phyloP scores from a whole-genome alignment of 1,140 invertebrate species.

The Helicoverpa armigera region DNA sequence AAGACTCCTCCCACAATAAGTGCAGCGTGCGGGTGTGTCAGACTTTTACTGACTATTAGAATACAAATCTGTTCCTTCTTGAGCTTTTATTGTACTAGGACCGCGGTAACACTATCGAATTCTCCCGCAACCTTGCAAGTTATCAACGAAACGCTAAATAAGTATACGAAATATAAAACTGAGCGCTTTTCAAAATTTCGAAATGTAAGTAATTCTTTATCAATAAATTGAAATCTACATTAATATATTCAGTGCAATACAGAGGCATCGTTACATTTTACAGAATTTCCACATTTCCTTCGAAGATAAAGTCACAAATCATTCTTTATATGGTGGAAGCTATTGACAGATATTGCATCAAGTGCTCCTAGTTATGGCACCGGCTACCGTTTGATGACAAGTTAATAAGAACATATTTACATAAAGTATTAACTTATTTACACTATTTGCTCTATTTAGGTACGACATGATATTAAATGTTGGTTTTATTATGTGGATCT shows the following conservation, averaged over 20 bases:
- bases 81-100: too few species aligned
- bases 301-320: slow-evolving; percentile 32
- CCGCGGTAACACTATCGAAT: too few species aligned
- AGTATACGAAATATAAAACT: too few species aligned
- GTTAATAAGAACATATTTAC: background rate
- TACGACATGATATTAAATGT: too few species aligned
- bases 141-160: too few species aligned
- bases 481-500: too few species aligned
- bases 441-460: background rate
- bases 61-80: too few species aligned
- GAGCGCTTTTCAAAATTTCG: background rate
- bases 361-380: background rate
- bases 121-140: too few species aligned
- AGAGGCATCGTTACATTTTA: slow-evolving; percentile 24
- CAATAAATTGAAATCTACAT: background rate
- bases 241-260: background rate
- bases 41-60: too few species aligned
- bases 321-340: background rate
- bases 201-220: slow-evolving; percentile 34
- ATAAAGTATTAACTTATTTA: background rate
- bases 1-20: too few species aligned
- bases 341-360: slow-evolving; percentile 2
- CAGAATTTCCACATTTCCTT: slow-evolving; percentile 39
- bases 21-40: too few species aligned
- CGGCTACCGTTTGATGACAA: slow-evolving; percentile 6